A percentile compares a stretch with the other conserved stretches of the same genome.
Evolutionary conservation across 2,113 vertebrate genomes (phyloP).

Genomic region (Sorex araneus): DNA sequence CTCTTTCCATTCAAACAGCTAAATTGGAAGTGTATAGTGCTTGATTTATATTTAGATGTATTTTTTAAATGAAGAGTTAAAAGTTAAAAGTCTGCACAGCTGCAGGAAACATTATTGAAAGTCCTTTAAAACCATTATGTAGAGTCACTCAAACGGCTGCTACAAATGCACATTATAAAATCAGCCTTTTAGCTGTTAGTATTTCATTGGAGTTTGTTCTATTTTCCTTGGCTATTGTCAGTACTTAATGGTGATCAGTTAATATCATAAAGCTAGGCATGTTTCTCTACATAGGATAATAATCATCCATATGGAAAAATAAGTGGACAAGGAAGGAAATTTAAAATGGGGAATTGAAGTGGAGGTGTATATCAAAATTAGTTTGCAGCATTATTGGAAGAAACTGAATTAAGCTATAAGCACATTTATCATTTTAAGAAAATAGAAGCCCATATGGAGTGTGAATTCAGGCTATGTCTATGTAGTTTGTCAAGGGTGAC

Average conservation of each 20-base stretch:
- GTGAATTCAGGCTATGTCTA: neutral
- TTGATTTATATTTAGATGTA: constrained; percentile 90
- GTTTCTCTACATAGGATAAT: constrained; percentile 78
- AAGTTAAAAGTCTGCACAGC: constrained; percentile 88
- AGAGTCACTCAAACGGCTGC: constrained; percentile 84
- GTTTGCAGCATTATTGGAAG: constrained; percentile 16
- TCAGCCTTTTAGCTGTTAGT: constrained; percentile 82
- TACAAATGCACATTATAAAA: constrained; percentile 85
- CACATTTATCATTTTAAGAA: constrained; percentile 18
- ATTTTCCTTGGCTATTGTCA: constrained; percentile 82
- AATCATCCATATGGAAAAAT: constrained; percentile 67
- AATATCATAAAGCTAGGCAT: constrained; percentile 81
- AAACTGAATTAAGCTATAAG: constrained; percentile 4
- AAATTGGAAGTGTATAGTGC: constrained; percentile 88
- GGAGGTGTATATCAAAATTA: constrained; percentile 54
- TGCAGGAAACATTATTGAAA: constrained; percentile 88
- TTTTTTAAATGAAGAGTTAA: constrained; percentile 89
- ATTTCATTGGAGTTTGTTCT: constrained; percentile 82
- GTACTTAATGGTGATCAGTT: constrained; percentile 82
- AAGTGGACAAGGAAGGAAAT: constrained; percentile 53
- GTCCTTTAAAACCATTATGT: constrained; percentile 87
- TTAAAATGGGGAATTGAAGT: constrained; percentile 38
- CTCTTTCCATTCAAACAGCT: constrained; percentile 88
- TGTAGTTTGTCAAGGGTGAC: neutral
- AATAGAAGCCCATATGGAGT: neutral